Conservation (phyloP, 2,113 vertebrate species). For the Brienomyrus longianalis region DNA sequence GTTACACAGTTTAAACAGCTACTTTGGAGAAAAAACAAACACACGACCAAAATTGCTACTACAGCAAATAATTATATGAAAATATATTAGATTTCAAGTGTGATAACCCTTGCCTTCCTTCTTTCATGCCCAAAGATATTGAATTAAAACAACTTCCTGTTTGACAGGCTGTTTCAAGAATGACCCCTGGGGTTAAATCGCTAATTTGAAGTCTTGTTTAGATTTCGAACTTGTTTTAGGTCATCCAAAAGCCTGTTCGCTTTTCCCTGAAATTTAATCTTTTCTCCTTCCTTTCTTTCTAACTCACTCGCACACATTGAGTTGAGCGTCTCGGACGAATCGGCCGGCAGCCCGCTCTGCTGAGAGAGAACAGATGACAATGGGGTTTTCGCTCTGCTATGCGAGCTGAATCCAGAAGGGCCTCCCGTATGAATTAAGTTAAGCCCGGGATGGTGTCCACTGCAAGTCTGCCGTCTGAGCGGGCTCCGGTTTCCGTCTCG, state of each 20-base stretch:
- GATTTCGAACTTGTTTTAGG: background rate
- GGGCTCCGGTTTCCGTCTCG: background rate
- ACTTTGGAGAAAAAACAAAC: background rate
- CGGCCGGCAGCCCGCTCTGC: background rate
- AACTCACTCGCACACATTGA: background rate
- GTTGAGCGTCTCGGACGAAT: background rate
- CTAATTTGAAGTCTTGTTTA: conserved; percentile 14
- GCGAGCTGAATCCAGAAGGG: background rate
- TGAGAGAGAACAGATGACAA: background rate
- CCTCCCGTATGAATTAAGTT: background rate
- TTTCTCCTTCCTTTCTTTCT: background rate
- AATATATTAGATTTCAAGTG: background rate
- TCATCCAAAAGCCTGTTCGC: background rate
- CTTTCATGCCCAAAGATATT: conserved; percentile 8
- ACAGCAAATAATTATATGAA: background rate
- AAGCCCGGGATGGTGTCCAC: background rate
- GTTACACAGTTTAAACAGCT: conserved; percentile 2
- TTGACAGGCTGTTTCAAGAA: background rate
- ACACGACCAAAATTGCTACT: background rate
- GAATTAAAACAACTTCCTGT: conserved; percentile 9
- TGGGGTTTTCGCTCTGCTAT: background rate
- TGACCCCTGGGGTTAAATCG: background rate
- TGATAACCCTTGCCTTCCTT: background rate
- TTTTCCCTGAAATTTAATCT: background rate
- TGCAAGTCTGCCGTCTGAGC: background rate